Percentiles rank a stretch among this genome's conserved stretches.
These are phyloP conservation scores for Drosophila novamexicana DNA, from an alignment of 1,140 invertebrate species.

Conservation along the genomic window DNA sequence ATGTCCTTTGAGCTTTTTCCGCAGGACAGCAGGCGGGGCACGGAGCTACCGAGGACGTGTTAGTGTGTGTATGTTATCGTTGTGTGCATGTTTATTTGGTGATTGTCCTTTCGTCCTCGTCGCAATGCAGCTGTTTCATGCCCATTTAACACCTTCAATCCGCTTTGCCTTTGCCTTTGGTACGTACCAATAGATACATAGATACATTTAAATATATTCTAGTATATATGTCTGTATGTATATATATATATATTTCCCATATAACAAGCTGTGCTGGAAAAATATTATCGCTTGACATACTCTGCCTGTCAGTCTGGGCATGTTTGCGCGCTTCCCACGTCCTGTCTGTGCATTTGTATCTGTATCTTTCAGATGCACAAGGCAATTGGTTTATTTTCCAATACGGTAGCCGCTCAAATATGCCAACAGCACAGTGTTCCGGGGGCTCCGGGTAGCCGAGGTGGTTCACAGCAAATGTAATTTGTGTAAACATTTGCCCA, in stretches of 20 bases:
- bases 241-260: conserved; percentile 13
- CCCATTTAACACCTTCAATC: conserved; percentile 81
- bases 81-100: conserved; percentile 70
- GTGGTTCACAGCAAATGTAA: conserved; percentile 52
- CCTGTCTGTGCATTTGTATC: conserved; percentile 40
- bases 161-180: conserved; percentile 55
- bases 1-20: conserved; percentile 75
- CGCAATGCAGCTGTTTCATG: conserved; percentile 81
- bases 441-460: neutral
- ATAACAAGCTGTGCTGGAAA: conserved; percentile 36
- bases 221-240: conserved; percentile 21
- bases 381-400: conserved; percentile 82
- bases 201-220: conserved; percentile 20
- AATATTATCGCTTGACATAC: conserved; percentile 73
- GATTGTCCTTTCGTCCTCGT: conserved; percentile 70
- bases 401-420: conserved; percentile 81
- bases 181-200: conserved; percentile 28
- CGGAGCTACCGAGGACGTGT: neutral
- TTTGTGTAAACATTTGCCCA: conserved; percentile 80
- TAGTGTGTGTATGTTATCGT: conserved; percentile 28
- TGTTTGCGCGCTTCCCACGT: conserved; percentile 58
- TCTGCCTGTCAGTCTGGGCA: conserved; percentile 59
- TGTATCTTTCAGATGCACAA: conserved; percentile 59
- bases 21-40: conserved; percentile 6
- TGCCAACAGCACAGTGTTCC: conserved; percentile 20